Base-by-base conservation (phyloP, 2,113 vertebrate species). In the Tichodroma muraria region DNA sequence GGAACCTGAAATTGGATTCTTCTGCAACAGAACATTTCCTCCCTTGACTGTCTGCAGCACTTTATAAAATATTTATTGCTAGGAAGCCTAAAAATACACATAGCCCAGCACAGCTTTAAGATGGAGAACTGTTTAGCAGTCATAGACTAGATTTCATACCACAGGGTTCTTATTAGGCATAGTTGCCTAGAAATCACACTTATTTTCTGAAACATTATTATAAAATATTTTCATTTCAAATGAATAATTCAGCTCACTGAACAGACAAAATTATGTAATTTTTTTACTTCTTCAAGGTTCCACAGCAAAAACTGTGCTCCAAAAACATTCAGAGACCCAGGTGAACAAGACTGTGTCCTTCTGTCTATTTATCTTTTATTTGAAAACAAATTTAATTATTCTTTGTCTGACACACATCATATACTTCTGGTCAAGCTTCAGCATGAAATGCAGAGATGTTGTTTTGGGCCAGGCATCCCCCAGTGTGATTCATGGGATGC, bases 41-140 rank as follows among this genome's bases (percentile, higher is more conserved):
- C 88, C 85, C 82, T 92, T 10, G 30, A 92, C 64, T 88, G 50
- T 92, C 81, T 78, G 66, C 75, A 91, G 83, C 59, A 85, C 50
- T 95, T 95, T 87, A 94, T 94, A 89, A 97, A 97, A 96, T 91
- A 97, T 94, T 95, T 96, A 97, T 95, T 94, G 92, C 84, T 86
- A 95, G 82, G 89, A 95, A 79, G 71, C 61, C 94, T 96, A 94
- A 97, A 97, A 96, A 94, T 95, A 97, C 64, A 86, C 53, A 90
- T 33, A 90, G n/a, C 76, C 92, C 89, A 83, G 88, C 68, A 78
- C 12, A 95, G 88, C 60, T 85, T 93, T 94, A 82, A 91, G 35
- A 52, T 61, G 47, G 73, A 73, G 94, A 91, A 96, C 96, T 96
- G 93, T 86, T 96, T 89, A 95, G 89, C 69, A 96, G 84, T 92